Evolutionary conservation across 2,113 vertebrate genomes (phyloP), one percentile per base, ranked within the genome.

Genomic region (Neodon shergylaensis): DNA sequence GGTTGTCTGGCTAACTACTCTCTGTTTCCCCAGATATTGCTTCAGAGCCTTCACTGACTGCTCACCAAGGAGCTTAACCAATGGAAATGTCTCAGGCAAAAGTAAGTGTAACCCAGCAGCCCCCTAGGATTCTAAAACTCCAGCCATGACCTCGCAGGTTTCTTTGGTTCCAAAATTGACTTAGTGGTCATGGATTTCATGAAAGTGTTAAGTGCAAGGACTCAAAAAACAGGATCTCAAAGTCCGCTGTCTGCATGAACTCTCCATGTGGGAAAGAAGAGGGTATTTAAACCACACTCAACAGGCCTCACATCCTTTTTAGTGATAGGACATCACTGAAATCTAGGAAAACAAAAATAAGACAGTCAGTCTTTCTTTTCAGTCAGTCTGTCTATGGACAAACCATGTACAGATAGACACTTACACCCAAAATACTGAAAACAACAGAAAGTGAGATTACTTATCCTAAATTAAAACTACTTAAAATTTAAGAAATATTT

Each of bases 191-290:
- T 70, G 96, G 74, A 95, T 94, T 89, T 94, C 91, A 95, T 96
- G 74, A 90, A 96, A 76, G 74, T 96, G 65, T 86, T 96, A 96
- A 97, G 95, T 85, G 92, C 73, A 44, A 74, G 44, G 39, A 74
- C 17, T 91, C 85, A 89, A 94, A 97, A 96, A 89, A 94, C 95
- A 96, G 78, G 73, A 81, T 96, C 96, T 95, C 96, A 94, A 95
- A 94, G 79, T 94, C 92, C 81, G 26, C 52, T 93, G 58, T 94
- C 79, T 92, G 44, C 83, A 74, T 89, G 76, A 94, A 93, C 54
- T 28, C 49, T 79, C 65, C 88, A 26, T 83, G 87, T 93, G 83
- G 94, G 94, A 94, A 96, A 91, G 49, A 13, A 33, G 78, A 49
- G 24, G 17, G 44, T 58, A 42, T 96, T 94, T 94, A 97, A 74